Percentiles rank a stretch among this genome's conserved stretches.
Evolutionary conservation across 2,797 vertebrate species (phyloP).

Genomic region (Amblyopsis hoosieri): DNA sequence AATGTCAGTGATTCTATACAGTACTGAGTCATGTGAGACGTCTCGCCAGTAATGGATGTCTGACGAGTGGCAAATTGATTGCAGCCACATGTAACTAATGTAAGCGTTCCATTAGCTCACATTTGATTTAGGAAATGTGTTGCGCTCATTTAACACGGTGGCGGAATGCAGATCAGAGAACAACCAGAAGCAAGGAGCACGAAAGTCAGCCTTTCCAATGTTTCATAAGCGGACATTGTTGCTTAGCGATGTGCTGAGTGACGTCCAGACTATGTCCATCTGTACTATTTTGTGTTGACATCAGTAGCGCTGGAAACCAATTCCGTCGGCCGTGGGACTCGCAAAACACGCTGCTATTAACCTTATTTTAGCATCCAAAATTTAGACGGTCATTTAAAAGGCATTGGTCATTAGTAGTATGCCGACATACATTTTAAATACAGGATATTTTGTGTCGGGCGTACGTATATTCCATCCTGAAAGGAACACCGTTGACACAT

Average conservation of each 20-base stretch:
- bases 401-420: too few relatives aligned
- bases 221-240: constrained; percentile 16
- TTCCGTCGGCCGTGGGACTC: background rate
- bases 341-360: background rate
- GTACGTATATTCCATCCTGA: too few relatives aligned
- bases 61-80: constrained; percentile 43
- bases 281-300: constrained; percentile 21
- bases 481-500: background rate
- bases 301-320: constrained; percentile 2
- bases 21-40: constrained; percentile 23
- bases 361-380: background rate
- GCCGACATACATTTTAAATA: too few relatives aligned
- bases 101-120: constrained; percentile 22
- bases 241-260: constrained; percentile 2
- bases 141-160: constrained; percentile 25
- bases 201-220: constrained; percentile 38
- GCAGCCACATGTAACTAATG: constrained; percentile 35
- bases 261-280: constrained; percentile 31
- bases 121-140: constrained; percentile 24
- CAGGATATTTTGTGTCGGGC: too few relatives aligned
- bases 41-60: constrained; percentile 39
- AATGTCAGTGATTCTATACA: constrained; percentile 38
- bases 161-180: constrained; percentile 1
- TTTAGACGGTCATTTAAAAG: too few relatives aligned
- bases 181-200: constrained; percentile 2